These are phyloP conservation scores for Papilio aristodemus DNA, from an alignment of 1,140 invertebrate genomes.

Conservation along the genomic window DNA sequence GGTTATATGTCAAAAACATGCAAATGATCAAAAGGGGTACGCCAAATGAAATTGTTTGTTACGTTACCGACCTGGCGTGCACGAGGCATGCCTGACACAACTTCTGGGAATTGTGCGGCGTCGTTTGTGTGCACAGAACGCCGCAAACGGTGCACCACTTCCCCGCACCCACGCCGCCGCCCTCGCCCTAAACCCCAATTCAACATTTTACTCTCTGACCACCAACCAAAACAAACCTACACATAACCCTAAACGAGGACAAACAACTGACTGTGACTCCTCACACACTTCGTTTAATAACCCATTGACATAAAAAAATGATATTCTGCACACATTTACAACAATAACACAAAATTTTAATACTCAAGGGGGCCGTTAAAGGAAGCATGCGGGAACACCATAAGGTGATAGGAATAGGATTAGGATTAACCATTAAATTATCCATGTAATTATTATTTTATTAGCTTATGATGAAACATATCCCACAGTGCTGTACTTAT, in stretches of 20 bases:
- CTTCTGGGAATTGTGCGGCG: conserved; percentile 78
- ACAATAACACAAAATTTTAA: conserved; percentile 49
- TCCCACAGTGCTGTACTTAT: not conserved
- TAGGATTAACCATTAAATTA: conserved; percentile 32
- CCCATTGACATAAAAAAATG: conserved; percentile 67
- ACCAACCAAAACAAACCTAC: conserved; percentile 40
- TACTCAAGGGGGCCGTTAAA: conserved; percentile 71
- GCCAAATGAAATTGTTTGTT: conserved; percentile 34
- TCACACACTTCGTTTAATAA: conserved; percentile 79
- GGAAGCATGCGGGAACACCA: conserved; percentile 75
- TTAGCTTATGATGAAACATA: conserved; percentile 16
- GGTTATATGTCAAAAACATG: conserved; percentile 25
- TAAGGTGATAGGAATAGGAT: conserved; percentile 47
- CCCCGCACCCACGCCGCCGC: conserved; percentile 67
- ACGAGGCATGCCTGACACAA: conserved; percentile 80
- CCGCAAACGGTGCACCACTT: conserved; percentile 79
- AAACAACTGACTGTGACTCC: conserved; percentile 46
- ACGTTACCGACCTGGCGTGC: conserved; percentile 80
- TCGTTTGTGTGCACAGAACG: conserved; percentile 78
- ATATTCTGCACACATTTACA: conserved; percentile 78
- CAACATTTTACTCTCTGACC: conserved; percentile 66
- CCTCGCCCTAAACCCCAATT: conserved; percentile 77
- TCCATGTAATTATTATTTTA: conserved; percentile 6
- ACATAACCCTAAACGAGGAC: conserved; percentile 39
- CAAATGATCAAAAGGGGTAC: conserved; percentile 28